Percentiles rank a stretch among this genome's conserved stretches.
These are phyloP conservation scores for Carcharodon carcharias DNA, from an alignment of 2,797 vertebrate species.

Conservation along the genomic window DNA sequence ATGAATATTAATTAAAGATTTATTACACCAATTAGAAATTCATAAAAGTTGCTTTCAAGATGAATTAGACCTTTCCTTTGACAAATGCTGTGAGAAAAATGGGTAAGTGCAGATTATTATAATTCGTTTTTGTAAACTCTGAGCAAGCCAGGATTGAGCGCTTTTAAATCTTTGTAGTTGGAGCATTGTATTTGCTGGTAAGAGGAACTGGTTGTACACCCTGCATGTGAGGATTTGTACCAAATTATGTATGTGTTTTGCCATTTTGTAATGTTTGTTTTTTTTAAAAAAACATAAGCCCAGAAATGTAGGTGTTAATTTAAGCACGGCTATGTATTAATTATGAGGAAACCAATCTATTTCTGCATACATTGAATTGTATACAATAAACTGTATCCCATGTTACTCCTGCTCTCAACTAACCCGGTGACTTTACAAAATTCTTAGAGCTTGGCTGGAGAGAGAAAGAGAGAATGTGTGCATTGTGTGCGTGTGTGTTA, in stretches of 20 bases:
- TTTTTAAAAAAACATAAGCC: constrained; percentile 28
- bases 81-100: constrained; percentile 1
- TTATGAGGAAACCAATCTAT: constrained; percentile 15
- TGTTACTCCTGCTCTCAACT: not conserved
- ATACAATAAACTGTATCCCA: constrained; percentile 35
- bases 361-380: constrained; percentile 32
- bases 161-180: constrained; percentile 23
- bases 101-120: not conserved
- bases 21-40: not conserved
- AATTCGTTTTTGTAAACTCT: constrained; percentile 10
- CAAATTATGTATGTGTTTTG: not conserved
- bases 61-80: not conserved
- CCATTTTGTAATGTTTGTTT: constrained; percentile 17
- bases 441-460: not conserved
- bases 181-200: constrained; percentile 27
- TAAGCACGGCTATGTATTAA: constrained; percentile 16
- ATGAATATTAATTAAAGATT: not conserved
- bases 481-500: not conserved
- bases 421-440: not conserved
- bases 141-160: not conserved
- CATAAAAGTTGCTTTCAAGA: constrained; percentile 6
- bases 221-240: constrained; percentile 23
- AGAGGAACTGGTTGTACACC: constrained; percentile 26
- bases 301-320: constrained; percentile 26
- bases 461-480: not conserved